Conservation (phyloP, 2,113 vertebrate species). For the Trichechus manatus region DNA sequence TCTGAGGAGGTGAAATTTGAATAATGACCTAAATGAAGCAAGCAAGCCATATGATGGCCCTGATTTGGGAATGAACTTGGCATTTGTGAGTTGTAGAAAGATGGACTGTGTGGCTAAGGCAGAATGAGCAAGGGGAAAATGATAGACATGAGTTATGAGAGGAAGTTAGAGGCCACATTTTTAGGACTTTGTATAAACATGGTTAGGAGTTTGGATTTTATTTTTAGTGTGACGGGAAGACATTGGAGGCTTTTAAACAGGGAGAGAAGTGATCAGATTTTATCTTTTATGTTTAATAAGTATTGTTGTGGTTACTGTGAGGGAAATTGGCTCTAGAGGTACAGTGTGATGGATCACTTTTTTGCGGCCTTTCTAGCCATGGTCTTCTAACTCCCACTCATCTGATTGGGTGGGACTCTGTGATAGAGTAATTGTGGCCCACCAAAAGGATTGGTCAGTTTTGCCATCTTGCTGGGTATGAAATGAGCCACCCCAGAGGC, state of each 20-base stretch:
- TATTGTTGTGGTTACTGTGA: not conserved
- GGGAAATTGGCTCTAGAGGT: not conserved
- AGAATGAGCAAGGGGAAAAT: conserved; percentile 25
- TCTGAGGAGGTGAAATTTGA: conserved; percentile 42
- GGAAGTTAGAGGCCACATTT: not conserved
- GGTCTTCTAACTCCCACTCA: too few relatives aligned
- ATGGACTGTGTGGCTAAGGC: not conserved
- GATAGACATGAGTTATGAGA: not conserved
- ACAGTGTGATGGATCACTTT: too few relatives aligned
- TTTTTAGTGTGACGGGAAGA: not conserved
- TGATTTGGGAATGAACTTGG: not conserved
- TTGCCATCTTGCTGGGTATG: too few relatives aligned
- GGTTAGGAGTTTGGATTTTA: conserved; percentile 34
- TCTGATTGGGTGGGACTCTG: too few relatives aligned
- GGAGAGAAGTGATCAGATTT: not conserved
- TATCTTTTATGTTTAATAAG: conserved; percentile 38
- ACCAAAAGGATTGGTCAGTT: too few relatives aligned
- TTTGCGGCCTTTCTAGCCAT: too few relatives aligned
- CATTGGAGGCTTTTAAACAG: not conserved
- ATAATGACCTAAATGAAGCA: conserved; percentile 26
- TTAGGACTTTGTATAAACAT: conserved; percentile 13
- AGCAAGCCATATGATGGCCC: not conserved
- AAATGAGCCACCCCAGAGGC: too few relatives aligned
- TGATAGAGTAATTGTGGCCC: too few relatives aligned
- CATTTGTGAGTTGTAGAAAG: conserved; percentile 26